Evolutionary conservation across 2,113 vertebrate genomes (phyloP).

Genomic region (Sarotherodon lohbergeri): DNA sequence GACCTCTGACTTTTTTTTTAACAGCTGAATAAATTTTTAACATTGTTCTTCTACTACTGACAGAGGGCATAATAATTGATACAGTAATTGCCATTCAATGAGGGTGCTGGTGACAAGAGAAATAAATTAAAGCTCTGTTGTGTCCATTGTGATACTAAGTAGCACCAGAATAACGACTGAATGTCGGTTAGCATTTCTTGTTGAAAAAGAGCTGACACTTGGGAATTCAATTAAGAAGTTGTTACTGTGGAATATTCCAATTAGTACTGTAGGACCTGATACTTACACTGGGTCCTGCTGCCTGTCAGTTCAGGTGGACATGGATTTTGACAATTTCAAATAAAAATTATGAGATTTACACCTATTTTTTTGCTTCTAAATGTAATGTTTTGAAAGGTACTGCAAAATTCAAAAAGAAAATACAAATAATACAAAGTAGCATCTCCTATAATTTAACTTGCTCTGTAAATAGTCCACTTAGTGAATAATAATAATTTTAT

Average conservation of each 20-base stretch:
- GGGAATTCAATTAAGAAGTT: neutral
- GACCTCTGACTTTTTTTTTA: neutral
- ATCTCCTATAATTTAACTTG: neutral
- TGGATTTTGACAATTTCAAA: neutral
- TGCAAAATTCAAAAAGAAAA: neutral
- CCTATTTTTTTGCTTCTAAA: neutral
- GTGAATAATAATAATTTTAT: neutral
- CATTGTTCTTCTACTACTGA: neutral
- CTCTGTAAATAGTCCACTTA: neutral
- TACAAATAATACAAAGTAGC: neutral
- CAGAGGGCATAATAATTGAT: constrained; percentile 16
- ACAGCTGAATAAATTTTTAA: constrained; percentile 20
- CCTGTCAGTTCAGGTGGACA: neutral
- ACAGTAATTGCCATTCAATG: neutral
- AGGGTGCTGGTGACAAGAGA: neutral
- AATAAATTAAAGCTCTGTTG: neutral
- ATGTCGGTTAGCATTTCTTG: neutral
- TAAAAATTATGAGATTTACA: neutral
- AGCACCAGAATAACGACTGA: neutral
- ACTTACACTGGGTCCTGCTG: neutral
- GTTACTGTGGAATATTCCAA: neutral
- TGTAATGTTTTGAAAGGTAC: neutral
- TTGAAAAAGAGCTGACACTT: neutral
- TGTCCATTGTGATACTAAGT: neutral
- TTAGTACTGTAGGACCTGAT: neutral